A percentile compares a stretch with the other conserved stretches of the same genome.
Conservation (phyloP, 2,888 invertebrate species). For the Drosophila nr. fundita region DNA sequence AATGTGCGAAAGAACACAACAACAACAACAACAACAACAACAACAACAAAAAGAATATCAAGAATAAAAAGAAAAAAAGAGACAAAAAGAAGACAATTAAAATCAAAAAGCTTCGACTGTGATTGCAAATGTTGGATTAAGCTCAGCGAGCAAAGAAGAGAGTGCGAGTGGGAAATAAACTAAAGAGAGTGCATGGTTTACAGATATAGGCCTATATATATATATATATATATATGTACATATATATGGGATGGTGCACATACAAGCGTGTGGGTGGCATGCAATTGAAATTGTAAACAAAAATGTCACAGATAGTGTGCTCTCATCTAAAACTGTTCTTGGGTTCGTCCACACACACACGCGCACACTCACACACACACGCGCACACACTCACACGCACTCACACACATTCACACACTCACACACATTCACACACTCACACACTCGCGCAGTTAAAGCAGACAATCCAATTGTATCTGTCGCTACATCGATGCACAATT, state of each 20-base stretch:
- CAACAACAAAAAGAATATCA: conserved; percentile 10
- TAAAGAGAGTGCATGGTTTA: not conserved
- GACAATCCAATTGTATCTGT: conserved; percentile 23
- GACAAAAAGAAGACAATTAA: conserved; percentile 39
- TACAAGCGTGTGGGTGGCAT: conserved; percentile 6
- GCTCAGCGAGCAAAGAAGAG: conserved; percentile 10
- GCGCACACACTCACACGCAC: not conserved
- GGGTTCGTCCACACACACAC: not conserved
- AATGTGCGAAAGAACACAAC: conserved; percentile 55
- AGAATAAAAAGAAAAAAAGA: conserved; percentile 9
- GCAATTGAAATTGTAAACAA: conserved; percentile 47
- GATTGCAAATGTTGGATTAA: conserved; percentile 56
- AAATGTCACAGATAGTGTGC: conserved; percentile 14
- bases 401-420: not conserved
- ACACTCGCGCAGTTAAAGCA: conserved; percentile 5
- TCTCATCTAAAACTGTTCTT: conserved; percentile 14
- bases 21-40: conserved; percentile 25
- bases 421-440: not conserved
- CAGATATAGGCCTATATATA: conserved; percentile 8
- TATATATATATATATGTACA: not conserved
- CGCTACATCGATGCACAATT: conserved; percentile 14
- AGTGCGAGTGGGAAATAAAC: not conserved
- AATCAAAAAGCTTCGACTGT: conserved; percentile 49
- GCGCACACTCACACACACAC: not conserved
- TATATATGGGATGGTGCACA: not conserved